Conservation (phyloP, 2,888 invertebrate species). For the Galerucella nymphaeae region DNA sequence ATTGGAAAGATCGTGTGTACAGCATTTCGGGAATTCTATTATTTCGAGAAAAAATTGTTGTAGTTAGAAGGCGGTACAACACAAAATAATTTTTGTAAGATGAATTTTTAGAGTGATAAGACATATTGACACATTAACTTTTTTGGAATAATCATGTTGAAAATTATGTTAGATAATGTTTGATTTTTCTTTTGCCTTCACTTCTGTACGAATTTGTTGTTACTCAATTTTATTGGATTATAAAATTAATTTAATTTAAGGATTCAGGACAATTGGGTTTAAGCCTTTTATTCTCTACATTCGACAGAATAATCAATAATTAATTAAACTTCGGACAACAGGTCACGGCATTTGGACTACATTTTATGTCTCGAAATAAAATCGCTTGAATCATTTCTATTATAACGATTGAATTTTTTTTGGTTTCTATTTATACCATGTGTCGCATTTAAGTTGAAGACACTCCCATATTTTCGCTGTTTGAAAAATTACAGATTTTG, state of each 20-base stretch:
- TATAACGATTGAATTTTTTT: background rate
- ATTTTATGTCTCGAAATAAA: slow-evolving; percentile 4
- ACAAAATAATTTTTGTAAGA: too few species aligned
- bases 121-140: too few species aligned
- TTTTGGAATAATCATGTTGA: too few species aligned
- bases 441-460: too few species aligned
- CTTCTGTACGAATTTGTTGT: slow-evolving; percentile 10
- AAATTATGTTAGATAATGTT: background rate
- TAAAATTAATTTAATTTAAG: slow-evolving; percentile 55
- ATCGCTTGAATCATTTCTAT: background rate
- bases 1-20: too few species aligned
- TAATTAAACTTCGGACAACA: slow-evolving; percentile 34
- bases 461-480: too few species aligned
- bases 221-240: slow-evolving; percentile 55
- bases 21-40: too few species aligned
- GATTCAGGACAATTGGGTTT: slow-evolving; percentile 54
- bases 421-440: too few species aligned
- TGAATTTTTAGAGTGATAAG: too few species aligned
- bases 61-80: too few species aligned
- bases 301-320: slow-evolving; percentile 34
- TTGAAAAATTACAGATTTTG: too few species aligned
- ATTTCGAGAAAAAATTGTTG: too few species aligned
- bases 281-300: slow-evolving; percentile 40
- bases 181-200: background rate
- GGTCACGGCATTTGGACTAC: slow-evolving; percentile 33